A percentile compares a stretch with the other conserved stretches of the same genome.
These are phyloP conservation scores for Conomelus anceps DNA, from an alignment of 2,888 invertebrate species.

Conservation along the genomic window DNA sequence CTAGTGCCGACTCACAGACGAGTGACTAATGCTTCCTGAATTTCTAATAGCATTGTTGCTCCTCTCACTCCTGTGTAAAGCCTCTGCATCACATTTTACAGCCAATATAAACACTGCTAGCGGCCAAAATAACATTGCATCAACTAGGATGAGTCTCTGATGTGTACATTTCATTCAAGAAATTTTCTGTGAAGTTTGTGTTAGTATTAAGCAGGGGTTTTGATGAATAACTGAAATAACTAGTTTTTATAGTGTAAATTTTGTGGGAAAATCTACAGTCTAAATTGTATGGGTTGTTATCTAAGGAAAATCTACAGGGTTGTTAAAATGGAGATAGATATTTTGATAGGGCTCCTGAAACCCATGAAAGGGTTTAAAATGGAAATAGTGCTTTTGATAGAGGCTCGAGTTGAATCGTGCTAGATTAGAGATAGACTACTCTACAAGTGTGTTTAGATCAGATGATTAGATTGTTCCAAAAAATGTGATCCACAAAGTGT, in stretches of 20 bases:
- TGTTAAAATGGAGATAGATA: too few relatives aligned
- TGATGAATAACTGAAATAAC: not conserved
- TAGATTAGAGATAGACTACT: too few relatives aligned
- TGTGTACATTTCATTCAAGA: not conserved
- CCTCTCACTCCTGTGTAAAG: not conserved
- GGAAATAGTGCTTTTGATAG: too few relatives aligned
- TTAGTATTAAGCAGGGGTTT: not conserved
- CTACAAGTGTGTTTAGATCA: too few relatives aligned
- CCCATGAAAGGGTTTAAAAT: too few relatives aligned
- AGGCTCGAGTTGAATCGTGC: too few relatives aligned
- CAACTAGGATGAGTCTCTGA: not conserved
- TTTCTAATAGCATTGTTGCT: not conserved
- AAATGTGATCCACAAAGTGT: too few relatives aligned
- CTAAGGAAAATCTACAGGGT: too few relatives aligned
- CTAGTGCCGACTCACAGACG: not conserved
- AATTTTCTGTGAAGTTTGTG: not conserved
- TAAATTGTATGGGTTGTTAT: too few relatives aligned
- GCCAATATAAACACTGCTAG: not conserved
- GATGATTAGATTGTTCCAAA: too few relatives aligned
- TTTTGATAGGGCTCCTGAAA: too few relatives aligned
- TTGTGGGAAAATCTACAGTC: not conserved
- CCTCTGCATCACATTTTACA: not conserved
- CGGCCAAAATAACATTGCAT: not conserved
- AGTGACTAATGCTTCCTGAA: not conserved
- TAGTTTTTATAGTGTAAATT: not conserved